These are phyloP conservation scores for Gymnocephalus cernua DNA, from an alignment of 2,113 vertebrate species.

Conservation along the genomic window DNA sequence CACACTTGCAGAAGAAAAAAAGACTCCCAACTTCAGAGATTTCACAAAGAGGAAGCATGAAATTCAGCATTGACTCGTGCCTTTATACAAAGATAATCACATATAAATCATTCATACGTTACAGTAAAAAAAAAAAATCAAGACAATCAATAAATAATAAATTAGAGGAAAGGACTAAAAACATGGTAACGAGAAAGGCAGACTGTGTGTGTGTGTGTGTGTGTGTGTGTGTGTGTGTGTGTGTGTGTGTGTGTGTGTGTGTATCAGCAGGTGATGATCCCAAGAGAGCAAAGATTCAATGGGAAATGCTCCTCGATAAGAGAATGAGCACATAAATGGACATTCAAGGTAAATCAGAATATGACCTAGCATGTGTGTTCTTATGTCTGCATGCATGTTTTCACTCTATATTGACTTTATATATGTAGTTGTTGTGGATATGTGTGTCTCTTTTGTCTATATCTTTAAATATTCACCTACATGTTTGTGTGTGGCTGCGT, in stretches of 20 bases:
- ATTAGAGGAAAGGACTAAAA: constrained; percentile 42
- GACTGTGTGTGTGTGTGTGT: constrained; percentile 34
- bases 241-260: not conserved
- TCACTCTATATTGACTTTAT: constrained; percentile 49
- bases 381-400: constrained; percentile 76
- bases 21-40: constrained; percentile 27
- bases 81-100: constrained; percentile 82
- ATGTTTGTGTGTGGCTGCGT: constrained; percentile 22
- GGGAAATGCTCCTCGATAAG: constrained; percentile 8
- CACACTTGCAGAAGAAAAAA: constrained; percentile 29
- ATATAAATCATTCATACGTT: constrained; percentile 91
- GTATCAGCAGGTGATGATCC: constrained; percentile 40
- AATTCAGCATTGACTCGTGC: constrained; percentile 60
- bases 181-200: constrained; percentile 32
- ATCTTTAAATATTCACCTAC: constrained; percentile 51
- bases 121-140: constrained; percentile 77
- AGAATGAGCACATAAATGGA: constrained; percentile 42
- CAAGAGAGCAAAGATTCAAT: constrained; percentile 28
- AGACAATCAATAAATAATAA: constrained; percentile 61
- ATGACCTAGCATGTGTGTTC: constrained; percentile 54
- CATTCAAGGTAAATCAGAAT: constrained; percentile 45
- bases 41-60: constrained; percentile 38
- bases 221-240: constrained; percentile 22
- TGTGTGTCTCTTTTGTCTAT: constrained; percentile 54
- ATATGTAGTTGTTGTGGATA: constrained; percentile 43